Percentiles rank a stretch among this genome's conserved stretches.
phyloP scores from a whole-genome alignment of 2,888 invertebrate species.

The Hermaeophaga mercurialis region DNA sequence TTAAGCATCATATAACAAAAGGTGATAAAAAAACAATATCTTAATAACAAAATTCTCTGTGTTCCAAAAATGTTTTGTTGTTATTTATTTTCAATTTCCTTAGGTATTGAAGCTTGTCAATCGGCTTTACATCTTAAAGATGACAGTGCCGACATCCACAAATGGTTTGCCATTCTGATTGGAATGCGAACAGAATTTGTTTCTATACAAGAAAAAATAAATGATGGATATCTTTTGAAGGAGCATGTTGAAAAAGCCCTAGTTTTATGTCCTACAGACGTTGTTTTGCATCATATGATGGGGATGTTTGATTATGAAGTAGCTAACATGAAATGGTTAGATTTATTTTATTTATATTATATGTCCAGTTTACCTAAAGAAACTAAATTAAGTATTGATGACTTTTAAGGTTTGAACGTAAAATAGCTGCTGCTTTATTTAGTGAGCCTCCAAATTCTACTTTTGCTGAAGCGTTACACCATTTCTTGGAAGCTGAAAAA shows the following conservation, averaged over 20 bases:
- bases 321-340: constrained; percentile 52
- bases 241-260: constrained; percentile 71
- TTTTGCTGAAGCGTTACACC: constrained; percentile 65
- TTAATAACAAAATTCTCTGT: no score
- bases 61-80: no score
- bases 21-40: constrained; percentile 38
- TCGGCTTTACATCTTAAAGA: constrained; percentile 61
- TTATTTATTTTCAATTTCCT: background rate
- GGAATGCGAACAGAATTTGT: constrained; percentile 63
- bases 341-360: no score
- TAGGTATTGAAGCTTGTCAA: constrained; percentile 64
- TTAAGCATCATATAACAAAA: constrained; percentile 46
- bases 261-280: constrained; percentile 64
- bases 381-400: no score
- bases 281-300: constrained; percentile 68
- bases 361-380: no score
- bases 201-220: constrained; percentile 67
- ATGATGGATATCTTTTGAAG: constrained; percentile 69
- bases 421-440: constrained; percentile 67
- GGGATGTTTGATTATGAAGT: constrained; percentile 74
- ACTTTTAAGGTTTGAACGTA: constrained; percentile 67
- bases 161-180: constrained; percentile 74
- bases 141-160: constrained; percentile 66
- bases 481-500: constrained; percentile 62
- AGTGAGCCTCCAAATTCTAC: constrained; percentile 67